A percentile compares a stretch with the other conserved stretches of the same genome.
Conservation (phyloP, 2,888 invertebrate genomes). For the Neria commutata region DNA sequence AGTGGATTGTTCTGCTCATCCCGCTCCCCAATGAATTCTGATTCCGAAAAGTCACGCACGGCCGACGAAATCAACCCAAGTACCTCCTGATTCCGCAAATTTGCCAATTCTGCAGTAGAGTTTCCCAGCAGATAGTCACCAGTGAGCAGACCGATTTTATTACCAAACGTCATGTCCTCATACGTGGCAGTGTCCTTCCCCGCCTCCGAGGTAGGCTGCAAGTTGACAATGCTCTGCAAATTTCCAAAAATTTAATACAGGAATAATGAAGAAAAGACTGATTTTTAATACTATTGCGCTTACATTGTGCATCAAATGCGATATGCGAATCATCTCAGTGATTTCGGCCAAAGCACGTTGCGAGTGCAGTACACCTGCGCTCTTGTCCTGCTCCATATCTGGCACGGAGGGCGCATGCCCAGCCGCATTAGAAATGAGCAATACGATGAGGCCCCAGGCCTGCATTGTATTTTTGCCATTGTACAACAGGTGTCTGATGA, state of each 20-base stretch:
- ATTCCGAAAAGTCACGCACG: slow-evolving; percentile 87
- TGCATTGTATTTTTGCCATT: slow-evolving; percentile 94
- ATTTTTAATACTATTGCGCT: slow-evolving; percentile 28
- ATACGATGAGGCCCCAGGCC: slow-evolving; percentile 90
- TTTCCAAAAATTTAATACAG: too few relatives aligned
- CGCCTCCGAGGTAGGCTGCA: slow-evolving; percentile 67
- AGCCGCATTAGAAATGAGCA: slow-evolving; percentile 90
- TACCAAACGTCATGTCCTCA: slow-evolving; percentile 89
- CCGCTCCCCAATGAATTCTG: slow-evolving; percentile 85
- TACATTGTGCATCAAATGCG: slow-evolving; percentile 86
- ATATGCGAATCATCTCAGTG: slow-evolving; percentile 95
- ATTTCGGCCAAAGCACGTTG: slow-evolving; percentile 91
- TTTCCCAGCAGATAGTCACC: slow-evolving; percentile 91
- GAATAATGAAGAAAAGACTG: not conserved
- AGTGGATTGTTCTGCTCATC: slow-evolving; percentile 85
- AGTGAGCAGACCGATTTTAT: slow-evolving; percentile 90
- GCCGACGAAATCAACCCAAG: slow-evolving; percentile 89
- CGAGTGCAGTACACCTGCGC: slow-evolving; percentile 83
- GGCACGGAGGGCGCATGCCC: slow-evolving; percentile 81
- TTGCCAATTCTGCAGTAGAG: slow-evolving; percentile 86
- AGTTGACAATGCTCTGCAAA: slow-evolving; percentile 73
- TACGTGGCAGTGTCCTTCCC: slow-evolving; percentile 65
- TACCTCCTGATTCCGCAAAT: slow-evolving; percentile 74
- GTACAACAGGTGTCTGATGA: slow-evolving; percentile 79
- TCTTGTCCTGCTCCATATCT: slow-evolving; percentile 84